Conservation (phyloP, 1,140 invertebrate genomes). For the Ditylenchus dipsaci region DNA sequence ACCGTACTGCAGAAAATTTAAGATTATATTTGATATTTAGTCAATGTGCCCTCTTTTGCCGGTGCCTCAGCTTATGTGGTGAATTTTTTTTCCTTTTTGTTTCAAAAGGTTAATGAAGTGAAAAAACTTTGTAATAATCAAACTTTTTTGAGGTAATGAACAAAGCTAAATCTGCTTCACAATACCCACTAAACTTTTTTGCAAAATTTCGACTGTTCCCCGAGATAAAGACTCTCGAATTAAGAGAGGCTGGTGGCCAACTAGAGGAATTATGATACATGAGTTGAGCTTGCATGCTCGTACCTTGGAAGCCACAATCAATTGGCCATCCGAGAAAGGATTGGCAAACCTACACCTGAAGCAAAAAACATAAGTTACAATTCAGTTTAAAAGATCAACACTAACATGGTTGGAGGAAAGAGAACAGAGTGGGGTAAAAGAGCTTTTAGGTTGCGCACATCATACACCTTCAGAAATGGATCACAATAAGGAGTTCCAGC, state of each 20-base stretch:
- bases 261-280: no score
- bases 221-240: no score
- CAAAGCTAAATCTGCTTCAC: no score
- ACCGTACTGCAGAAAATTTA: conserved; percentile 5
- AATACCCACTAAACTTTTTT: no score
- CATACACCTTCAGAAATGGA: conserved; percentile 16
- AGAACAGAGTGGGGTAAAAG: conserved; percentile 8
- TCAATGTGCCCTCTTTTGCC: no score
- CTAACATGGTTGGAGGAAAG: neutral
- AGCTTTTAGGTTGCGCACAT: conserved; percentile 12
- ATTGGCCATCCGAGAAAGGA: conserved; percentile 7
- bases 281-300: neutral
- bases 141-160: no score
- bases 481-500: conserved; percentile 3
- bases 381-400: neutral
- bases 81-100: neutral
- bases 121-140: no score
- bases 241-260: no score
- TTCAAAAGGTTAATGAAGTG: no score
- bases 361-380: neutral
- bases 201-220: no score
- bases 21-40: neutral
- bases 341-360: conserved; percentile 12
- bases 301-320: conserved; percentile 8
- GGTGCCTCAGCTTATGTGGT: no score